Conservation (phyloP, 2,888 invertebrate species). For the Saturnia japonica region DNA sequence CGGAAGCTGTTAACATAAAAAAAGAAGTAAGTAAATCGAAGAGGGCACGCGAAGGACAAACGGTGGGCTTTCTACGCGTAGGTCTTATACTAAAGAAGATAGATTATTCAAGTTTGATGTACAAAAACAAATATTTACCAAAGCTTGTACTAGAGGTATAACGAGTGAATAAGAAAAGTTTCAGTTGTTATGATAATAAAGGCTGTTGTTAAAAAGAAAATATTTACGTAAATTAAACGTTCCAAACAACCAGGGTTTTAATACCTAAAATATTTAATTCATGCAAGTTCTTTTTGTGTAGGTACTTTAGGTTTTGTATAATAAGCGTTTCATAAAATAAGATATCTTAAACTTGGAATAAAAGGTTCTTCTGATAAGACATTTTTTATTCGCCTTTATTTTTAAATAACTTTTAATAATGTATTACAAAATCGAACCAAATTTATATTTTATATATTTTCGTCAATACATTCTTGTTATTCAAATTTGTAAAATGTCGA, state of each 20-base stretch:
- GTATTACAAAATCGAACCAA: background rate
- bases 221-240: background rate
- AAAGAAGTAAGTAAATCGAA: background rate
- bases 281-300: background rate
- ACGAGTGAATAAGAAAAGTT: background rate
- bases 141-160: background rate
- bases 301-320: background rate
- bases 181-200: background rate
- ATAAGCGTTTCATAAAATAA: background rate
- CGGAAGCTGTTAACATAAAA: background rate
- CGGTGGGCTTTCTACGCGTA: background rate
- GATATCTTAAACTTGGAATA: background rate
- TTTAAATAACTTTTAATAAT: no score
- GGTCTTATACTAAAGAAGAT: background rate
- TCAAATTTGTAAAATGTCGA: background rate
- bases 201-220: background rate
- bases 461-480: background rate
- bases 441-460: background rate
- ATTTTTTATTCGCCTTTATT: background rate
- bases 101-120: background rate
- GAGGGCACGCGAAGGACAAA: background rate
- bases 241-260: background rate
- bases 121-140: slow-evolving; percentile 1
- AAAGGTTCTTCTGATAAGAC: background rate
- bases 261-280: background rate